phyloP scores from a whole-genome alignment of 2,888 invertebrate genomes.

The Leptopilina syphax region DNA sequence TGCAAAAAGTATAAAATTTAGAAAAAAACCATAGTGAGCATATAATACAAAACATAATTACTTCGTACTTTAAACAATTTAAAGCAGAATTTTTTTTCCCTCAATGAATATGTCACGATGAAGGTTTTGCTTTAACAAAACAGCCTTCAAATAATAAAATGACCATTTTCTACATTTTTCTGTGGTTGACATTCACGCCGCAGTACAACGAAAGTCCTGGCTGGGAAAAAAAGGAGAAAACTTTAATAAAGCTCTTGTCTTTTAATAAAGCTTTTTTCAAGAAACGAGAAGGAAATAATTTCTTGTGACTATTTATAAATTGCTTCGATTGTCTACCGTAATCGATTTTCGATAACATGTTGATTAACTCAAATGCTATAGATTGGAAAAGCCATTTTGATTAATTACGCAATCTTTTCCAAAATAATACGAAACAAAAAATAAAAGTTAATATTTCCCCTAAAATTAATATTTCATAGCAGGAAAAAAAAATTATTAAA shows the following conservation, averaged over 20 bases:
- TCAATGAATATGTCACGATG: not conserved
- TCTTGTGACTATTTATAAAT: not conserved
- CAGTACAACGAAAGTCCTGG: not conserved
- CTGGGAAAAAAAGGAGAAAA: not conserved
- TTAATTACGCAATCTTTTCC: not conserved
- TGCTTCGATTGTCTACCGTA: not conserved
- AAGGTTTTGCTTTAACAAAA: conserved; percentile 2
- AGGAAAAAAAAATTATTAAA: no score
- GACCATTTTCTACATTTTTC: conserved; percentile 25
- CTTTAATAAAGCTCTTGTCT: conserved; percentile 10
- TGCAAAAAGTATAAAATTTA: no score
- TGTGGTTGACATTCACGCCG: conserved; percentile 16
- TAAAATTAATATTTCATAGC: no score
- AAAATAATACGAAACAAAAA: not conserved
- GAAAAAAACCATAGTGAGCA: no score
- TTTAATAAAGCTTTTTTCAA: conserved; percentile 9
- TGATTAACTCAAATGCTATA: not conserved
- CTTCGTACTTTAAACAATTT: not conserved
- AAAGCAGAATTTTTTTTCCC: not conserved
- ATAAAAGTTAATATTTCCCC: no score
- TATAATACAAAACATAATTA: no score
- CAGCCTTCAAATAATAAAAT: conserved; percentile 18
- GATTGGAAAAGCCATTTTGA: not conserved
- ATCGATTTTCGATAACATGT: conserved; percentile 29
- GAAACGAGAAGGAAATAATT: conserved; percentile 3